Base-by-base conservation (phyloP, 2,797 vertebrate species). In the Emys orbicularis region DNA sequence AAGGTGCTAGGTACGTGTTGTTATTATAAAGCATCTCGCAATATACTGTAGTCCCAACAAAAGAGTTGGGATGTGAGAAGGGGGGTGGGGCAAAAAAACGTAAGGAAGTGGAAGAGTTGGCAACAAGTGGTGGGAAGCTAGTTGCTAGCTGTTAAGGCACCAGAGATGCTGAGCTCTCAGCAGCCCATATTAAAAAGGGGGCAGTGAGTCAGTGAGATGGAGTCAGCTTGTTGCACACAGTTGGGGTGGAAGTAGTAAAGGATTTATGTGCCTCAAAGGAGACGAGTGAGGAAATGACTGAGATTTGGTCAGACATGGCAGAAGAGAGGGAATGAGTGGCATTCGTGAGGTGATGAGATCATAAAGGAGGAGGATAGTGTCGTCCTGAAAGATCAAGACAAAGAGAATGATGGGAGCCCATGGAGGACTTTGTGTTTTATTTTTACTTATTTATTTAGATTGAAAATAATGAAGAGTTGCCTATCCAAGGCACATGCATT, bases 351-450 rank as follows among this genome's bases (percentile, higher is more conserved):
- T 81, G 53, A 94, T 25, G n/a, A 25, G 37, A 41, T 72, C 37
- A n/a, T 19, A 68, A 37, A 68, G 34, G 7, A n/a, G 18, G 61
- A 37, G 72, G 68, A 21, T n/a, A 72, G 68, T 11, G 68, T 23
- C 8, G 44, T 53, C 49, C 90, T 81, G 79, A 93, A 92, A 88
- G 81, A 5, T 44, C 0, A 88, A 92, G 85, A 81, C 88, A 88
- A 92, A 47, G 88, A 72, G 65, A n/a, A 93, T 93, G 0, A 1
- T 68, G 79, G 96, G 79, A 90, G 92, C 53, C 13, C 31, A 83
- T 4, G 68, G 83, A 65, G 44, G 79, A 54, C 74, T 72, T 88
- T 77, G 37, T 83, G 44, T 86, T 23, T 10, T 79, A 68, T 91
- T 90, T 86, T 90, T 89, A 93, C 76, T 34, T 1, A 0, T 86